Base-by-base conservation (phyloP, 2,888 invertebrate genomes). In the Ashinkailepas kermadecensis region DNA sequence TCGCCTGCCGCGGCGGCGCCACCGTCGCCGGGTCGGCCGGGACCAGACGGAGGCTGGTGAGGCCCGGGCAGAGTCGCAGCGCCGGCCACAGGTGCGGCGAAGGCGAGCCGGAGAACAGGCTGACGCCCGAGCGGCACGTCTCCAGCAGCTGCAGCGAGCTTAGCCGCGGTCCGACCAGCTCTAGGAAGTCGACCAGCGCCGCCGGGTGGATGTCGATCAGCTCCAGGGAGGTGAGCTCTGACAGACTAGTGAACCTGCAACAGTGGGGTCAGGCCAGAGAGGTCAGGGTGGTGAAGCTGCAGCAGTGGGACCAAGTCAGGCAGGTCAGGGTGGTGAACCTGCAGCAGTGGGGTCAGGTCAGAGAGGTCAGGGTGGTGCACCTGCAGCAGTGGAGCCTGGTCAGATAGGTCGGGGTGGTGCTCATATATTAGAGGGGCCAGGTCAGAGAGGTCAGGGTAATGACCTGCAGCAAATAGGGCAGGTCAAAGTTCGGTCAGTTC, bases 171-270 rank as follows among this genome's bases (percentile, higher is more conserved):
- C 54, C 74, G 74, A 54, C 74, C 9, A 54, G 25, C 12, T 18
- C 54, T 54, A 74, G 74, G 21, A 74, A 74, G 18, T 74, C 74
- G 54, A 10, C 39, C 54, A 74, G 74, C 39, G 74, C 74, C 74
- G 74, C 74, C 39, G 74, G 74, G 54, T 74, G 74, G 21, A 74
- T 18, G 54, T 74, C 54, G 54, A 74, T 74, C 74, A 74, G 74
- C 74, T 74, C 74, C 54, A 74, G 74, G 3, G 74, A 74, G 54
- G 54, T 54, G 8, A 74, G 74, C 15, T 74, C 65, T 6, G 65
- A 11, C 65, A 67, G 65, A 67, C 65, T 67, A 23, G 23, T 67
- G 65, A 67, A 67, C 65, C 65, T 67, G 65, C 21, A 13, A 7
- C 74, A 70, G 70, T 11, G 39, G 39, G 70, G 21, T 21, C 15